phyloP scores from a whole-genome alignment of 53 echinoderm and acorn worm species.

The Stichopus horrens region DNA sequence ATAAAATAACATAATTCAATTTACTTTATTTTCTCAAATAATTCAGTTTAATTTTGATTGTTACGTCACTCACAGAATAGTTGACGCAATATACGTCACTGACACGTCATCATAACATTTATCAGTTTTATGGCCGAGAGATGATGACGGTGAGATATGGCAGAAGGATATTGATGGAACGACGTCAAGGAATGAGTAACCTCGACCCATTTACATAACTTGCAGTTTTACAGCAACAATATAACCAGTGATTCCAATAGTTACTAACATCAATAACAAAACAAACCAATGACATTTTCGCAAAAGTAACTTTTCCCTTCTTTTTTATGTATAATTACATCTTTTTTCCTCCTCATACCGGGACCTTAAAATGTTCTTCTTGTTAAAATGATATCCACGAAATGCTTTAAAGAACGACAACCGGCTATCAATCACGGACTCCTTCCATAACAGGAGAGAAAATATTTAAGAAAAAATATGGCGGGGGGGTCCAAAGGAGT shows the following conservation, averaged over 20 bases:
- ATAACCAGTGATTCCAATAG: not conserved
- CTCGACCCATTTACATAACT: conserved; percentile 5
- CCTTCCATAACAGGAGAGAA: not conserved
- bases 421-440: not conserved
- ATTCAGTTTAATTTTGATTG: too few species aligned
- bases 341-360: not conserved
- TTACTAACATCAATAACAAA: not conserved
- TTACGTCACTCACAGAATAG: too few species aligned
- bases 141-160: too few species aligned
- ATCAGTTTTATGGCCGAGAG: too few species aligned
- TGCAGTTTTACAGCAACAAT: not conserved
- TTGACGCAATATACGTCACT: too few species aligned
- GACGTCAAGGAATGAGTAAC: not conserved
- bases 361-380: not conserved
- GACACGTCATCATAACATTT: too few species aligned
- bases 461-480: not conserved
- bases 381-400: not conserved
- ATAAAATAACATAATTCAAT: too few species aligned
- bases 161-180: too few species aligned
- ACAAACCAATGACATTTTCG: not conserved
- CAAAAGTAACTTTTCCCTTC: not conserved
- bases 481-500: not conserved
- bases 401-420: not conserved
- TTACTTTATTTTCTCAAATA: too few species aligned
- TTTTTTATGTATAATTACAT: not conserved